phyloP scores from a whole-genome alignment of 1,140 invertebrate genomes.

The Drosophila novamexicana region DNA sequence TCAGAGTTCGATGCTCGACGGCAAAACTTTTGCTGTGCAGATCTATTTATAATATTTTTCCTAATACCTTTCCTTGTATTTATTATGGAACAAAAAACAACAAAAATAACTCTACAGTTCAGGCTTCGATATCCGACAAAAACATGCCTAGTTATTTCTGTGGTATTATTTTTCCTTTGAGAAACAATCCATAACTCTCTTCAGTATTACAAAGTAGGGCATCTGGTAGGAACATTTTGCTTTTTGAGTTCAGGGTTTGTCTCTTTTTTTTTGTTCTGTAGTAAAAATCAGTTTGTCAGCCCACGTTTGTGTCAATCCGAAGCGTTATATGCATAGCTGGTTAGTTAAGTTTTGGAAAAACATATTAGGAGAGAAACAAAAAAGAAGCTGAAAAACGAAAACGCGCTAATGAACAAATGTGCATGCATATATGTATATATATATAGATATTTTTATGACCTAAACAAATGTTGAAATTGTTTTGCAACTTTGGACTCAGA shows the following conservation, averaged over 20 bases:
- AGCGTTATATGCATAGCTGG: neutral
- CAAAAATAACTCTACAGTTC: too few species aligned
- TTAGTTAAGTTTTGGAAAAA: neutral
- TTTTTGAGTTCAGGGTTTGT: neutral
- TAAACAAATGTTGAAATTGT: conserved; percentile 39
- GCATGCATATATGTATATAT: conserved; percentile 1
- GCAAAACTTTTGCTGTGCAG: too few species aligned
- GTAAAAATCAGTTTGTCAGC: conserved; percentile 2
- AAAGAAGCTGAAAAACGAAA: neutral
- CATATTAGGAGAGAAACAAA: neutral
- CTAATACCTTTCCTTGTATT: too few species aligned
- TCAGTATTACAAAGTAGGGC: neutral
- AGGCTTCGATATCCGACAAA: too few species aligned
- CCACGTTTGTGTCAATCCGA: neutral
- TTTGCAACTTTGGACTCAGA: conserved; percentile 41
- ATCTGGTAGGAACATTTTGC: neutral
- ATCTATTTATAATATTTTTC: too few species aligned
- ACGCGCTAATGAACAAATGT: conserved; percentile 25
- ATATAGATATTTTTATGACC: conserved; percentile 24
- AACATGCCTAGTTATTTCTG: too few species aligned
- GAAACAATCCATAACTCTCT: too few species aligned
- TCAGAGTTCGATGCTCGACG: too few species aligned
- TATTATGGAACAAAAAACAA: too few species aligned
- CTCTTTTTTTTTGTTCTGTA: neutral
- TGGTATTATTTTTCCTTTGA: too few species aligned